A percentile compares a stretch with the other conserved stretches of the same genome.
These are phyloP conservation scores for Tychaedon coryphoeus DNA, from an alignment of 2,113 vertebrate genomes.

Conservation along the genomic window DNA sequence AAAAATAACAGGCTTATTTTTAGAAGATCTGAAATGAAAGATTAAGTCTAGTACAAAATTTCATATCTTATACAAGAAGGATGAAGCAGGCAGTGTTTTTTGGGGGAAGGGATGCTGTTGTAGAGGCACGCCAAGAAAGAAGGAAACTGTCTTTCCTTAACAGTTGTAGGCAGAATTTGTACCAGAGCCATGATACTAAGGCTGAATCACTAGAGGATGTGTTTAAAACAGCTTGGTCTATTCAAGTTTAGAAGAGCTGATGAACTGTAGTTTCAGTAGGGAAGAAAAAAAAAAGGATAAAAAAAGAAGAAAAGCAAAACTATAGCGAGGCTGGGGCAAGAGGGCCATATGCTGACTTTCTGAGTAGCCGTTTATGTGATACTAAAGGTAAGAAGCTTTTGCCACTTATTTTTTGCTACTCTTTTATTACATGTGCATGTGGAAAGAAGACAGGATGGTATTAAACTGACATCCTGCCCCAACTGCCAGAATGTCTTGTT, in stretches of 20 bases:
- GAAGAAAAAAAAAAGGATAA: neutral
- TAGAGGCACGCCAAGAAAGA: constrained; percentile 60
- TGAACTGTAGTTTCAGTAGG: constrained; percentile 50
- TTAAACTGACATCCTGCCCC: constrained; percentile 57
- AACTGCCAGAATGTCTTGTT: constrained; percentile 66
- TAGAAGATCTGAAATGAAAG: neutral
- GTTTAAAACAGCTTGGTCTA: constrained; percentile 73
- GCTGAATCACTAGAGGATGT: constrained; percentile 69
- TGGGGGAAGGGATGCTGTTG: constrained; percentile 53
- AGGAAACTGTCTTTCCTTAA: constrained; percentile 66
- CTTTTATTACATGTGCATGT: constrained; percentile 21
- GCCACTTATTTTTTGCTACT: constrained; percentile 14
- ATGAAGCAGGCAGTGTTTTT: constrained; percentile 44
- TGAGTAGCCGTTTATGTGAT: neutral
- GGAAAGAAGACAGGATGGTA: constrained; percentile 30
- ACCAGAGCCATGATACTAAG: constrained; percentile 62
- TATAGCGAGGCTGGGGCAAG: neutral
- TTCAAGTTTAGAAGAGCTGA: constrained; percentile 64
- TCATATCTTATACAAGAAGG: neutral
- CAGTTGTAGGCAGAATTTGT: constrained; percentile 70
- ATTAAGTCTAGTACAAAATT: constrained; percentile 18
- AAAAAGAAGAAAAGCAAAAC: neutral
- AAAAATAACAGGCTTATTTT: neutral
- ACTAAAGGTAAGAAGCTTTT: constrained; percentile 54
- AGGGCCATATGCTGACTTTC: constrained; percentile 47